Evolutionary conservation across 2,888 invertebrate genomes (phyloP).

Genomic region (Antitype chi): DNA sequence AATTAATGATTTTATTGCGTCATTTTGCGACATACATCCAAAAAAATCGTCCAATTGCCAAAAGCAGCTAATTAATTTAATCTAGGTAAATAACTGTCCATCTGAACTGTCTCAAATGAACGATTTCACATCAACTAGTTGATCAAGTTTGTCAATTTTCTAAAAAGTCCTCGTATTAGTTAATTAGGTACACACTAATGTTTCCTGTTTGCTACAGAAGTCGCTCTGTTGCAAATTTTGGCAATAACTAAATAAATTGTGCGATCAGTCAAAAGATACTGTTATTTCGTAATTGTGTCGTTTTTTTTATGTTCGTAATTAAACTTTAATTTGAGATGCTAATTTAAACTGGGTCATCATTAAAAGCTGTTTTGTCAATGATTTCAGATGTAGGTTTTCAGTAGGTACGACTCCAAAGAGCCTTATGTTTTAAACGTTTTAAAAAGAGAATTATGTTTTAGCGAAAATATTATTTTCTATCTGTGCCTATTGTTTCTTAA

Average conservation of each 20-base stretch:
- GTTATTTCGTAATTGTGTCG: slow-evolving; percentile 45
- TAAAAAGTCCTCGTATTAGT: slow-evolving; percentile 44
- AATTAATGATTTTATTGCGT: slow-evolving; percentile 5
- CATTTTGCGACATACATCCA: neutral
- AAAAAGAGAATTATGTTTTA: too few relatives aligned
- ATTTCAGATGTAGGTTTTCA: neutral
- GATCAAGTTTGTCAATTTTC: slow-evolving; percentile 57
- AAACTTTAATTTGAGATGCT: slow-evolving; percentile 31
- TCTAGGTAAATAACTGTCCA: slow-evolving; percentile 36
- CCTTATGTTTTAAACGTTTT: too few relatives aligned
- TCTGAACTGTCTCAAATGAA: slow-evolving; percentile 31
- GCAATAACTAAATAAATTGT: slow-evolving; percentile 36
- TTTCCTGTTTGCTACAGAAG: slow-evolving; percentile 60
- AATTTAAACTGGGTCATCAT: slow-evolving; percentile 17
- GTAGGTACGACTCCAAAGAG: neutral
- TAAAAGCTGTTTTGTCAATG: neutral
- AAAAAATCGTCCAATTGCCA: slow-evolving; percentile 6
- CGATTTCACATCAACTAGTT: slow-evolving; percentile 56
- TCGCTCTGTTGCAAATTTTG: slow-evolving; percentile 50
- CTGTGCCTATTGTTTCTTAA: too few relatives aligned
- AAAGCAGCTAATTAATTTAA: slow-evolving; percentile 30
- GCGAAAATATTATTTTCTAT: neutral
- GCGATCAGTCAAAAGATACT: slow-evolving; percentile 26
- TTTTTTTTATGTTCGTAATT: slow-evolving; percentile 10
- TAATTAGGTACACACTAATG: slow-evolving; percentile 41